Evolutionary conservation across 2,797 vertebrate species (phyloP).

Genomic region (Microtus obscurus): DNA sequence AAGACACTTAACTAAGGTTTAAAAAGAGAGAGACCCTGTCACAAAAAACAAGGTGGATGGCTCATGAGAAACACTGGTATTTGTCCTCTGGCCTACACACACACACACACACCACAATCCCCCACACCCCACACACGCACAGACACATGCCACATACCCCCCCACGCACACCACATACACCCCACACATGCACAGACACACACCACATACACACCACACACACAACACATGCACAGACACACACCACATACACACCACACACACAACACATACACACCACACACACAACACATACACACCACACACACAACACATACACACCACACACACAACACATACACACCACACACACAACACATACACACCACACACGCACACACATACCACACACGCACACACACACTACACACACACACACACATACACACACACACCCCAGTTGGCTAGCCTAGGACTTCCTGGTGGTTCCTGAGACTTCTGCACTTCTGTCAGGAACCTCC

Average conservation of each 20-base stretch:
- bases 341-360: background rate
- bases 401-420: background rate
- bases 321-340: too few species aligned
- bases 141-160: background rate
- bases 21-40: background rate
- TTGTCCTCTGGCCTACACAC: background rate
- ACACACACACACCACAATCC: background rate
- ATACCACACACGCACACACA: too few species aligned
- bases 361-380: background rate
- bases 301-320: too few species aligned
- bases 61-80: background rate
- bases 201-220: too few species aligned
- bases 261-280: background rate
- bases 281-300: background rate
- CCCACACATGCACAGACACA: background rate
- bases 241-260: too few species aligned
- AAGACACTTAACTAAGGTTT: too few species aligned
- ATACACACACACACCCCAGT: background rate
- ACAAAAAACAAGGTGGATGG: background rate
- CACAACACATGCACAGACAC: background rate
- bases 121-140: too few species aligned
- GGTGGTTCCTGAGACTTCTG: background rate
- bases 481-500: background rate
- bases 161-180: too few species aligned
- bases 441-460: background rate